Base-by-base conservation (phyloP, 1,140 invertebrate genomes). In the Leptonema lineaticorne region DNA sequence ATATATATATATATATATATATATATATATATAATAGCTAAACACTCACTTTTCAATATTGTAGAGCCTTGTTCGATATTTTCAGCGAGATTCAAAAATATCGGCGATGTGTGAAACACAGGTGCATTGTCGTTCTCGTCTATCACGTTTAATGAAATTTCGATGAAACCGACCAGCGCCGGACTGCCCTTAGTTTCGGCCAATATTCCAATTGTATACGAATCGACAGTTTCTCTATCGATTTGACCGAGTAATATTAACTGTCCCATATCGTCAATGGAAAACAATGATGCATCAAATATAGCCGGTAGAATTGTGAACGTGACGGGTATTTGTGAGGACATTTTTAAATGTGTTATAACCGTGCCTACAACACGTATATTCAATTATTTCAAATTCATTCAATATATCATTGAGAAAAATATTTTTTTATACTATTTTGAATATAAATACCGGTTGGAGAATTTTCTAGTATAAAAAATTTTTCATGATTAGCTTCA, bases 71-170 rank as follows among this genome's bases (percentile, higher is more conserved):
- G 87, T 33, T 87, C 84, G 4, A 89, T 82, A 77, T 94, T 92
- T 77, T 95, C 93, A 0, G 90, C 88, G 0, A 95, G 75, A 50
- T 80, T 84, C 2, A 90, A 79, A 56, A 80, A 81, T 75, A 95
- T 95, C 1, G 87, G 85, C 67, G 85, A 87, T 73, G 87, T 92
- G 74, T 93, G 89, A 78, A 95, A 95, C 68, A 85, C 82, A 0
- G 94, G 94, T 7, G 85, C 81, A 75, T 94, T 91, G 79, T 96
- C 93, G 75, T 96, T 95, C 73, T 91, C 89, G 76, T 96, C 92
- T 37, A 91, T 79, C 1, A 96, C 87, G 69, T 89, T 87, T n/a
- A 95, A 82, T 2, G 84, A 81, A 62, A 95, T 87, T 76, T 92
- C 87, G 1, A 86, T 84, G 16, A 91, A 83, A 0, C 89, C 85